A percentile compares a stretch with the other conserved stretches of the same genome.
phyloP scores from a whole-genome alignment of 1,140 invertebrate genomes.

The Drosophila novamexicana region DNA sequence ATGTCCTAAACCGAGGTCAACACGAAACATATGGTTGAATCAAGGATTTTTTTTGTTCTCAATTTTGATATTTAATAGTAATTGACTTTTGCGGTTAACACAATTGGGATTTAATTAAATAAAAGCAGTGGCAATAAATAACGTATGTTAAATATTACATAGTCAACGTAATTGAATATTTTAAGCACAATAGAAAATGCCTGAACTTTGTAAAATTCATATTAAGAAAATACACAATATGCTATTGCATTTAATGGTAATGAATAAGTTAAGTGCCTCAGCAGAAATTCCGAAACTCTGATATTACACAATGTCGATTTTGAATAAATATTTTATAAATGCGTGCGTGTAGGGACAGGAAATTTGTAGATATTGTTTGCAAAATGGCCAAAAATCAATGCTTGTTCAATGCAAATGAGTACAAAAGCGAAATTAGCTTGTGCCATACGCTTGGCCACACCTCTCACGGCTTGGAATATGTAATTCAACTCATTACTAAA shows the following conservation, averaged over 20 bases:
- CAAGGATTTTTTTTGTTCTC: too few relatives aligned
- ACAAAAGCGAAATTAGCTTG: slow-evolving; percentile 6
- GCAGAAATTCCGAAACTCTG: background rate
- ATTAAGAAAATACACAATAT: background rate
- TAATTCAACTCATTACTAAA: slow-evolving; percentile 67
- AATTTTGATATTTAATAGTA: background rate
- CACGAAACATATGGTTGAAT: too few relatives aligned
- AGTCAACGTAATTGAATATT: background rate
- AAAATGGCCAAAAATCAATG: slow-evolving; percentile 40
- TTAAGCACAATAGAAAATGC: background rate
- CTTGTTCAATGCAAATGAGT: slow-evolving; percentile 50
- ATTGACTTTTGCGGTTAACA: background rate
- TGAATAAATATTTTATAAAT: slow-evolving; percentile 23
- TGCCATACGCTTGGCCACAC: background rate
- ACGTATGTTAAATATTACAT: background rate
- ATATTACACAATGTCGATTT: slow-evolving; percentile 4
- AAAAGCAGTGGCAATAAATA: too few relatives aligned
- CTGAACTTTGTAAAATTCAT: background rate
- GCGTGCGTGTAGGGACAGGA: background rate
- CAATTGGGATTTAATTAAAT: background rate
- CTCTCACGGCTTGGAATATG: slow-evolving; percentile 32
- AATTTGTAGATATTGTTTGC: slow-evolving; percentile 21
- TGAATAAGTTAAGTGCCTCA: slow-evolving; percentile 8
- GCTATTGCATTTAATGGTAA: background rate
- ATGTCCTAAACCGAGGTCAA: too few relatives aligned